phyloP scores from a whole-genome alignment of 2,797 vertebrate species.

The Cephalopachus bancanus region DNA sequence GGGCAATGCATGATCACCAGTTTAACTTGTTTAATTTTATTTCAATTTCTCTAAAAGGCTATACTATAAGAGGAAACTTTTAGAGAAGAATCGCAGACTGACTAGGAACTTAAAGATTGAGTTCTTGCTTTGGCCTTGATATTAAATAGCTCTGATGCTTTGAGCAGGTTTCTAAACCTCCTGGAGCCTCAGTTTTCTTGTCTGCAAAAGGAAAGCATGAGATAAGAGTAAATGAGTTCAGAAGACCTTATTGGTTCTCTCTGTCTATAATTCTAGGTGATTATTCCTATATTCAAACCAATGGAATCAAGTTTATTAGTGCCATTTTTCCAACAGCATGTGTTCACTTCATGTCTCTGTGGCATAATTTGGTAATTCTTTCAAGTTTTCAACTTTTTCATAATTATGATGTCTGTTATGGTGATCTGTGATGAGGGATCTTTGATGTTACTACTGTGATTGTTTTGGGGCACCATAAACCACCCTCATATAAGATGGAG shows the following conservation, averaged over 20 bases:
- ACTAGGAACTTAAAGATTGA: neutral
- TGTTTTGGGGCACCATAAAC: too few species aligned
- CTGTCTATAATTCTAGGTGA: neutral
- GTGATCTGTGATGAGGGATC: too few species aligned
- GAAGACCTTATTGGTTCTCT: neutral
- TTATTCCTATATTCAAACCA: neutral
- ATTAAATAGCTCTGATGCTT: neutral
- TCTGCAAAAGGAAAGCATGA: neutral
- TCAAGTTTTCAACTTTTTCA: too few species aligned
- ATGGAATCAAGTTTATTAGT: neutral
- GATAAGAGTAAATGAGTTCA: neutral
- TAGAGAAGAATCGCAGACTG: neutral
- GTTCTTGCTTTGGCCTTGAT: slow-evolving; percentile 7
- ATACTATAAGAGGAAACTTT: neutral
- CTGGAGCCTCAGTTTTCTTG: neutral
- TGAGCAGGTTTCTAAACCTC: neutral
- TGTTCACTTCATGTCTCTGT: too few species aligned
- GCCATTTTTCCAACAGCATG: too few species aligned
- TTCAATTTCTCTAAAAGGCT: slow-evolving; percentile 44
- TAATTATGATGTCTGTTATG: too few species aligned
- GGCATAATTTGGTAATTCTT: too few species aligned
- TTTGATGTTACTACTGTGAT: too few species aligned
- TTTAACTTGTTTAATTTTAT: slow-evolving; percentile 2
- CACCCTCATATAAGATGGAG: too few species aligned
- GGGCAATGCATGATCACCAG: neutral